Evolutionary conservation across 2,113 vertebrate species (phyloP).

Genomic region (Peromyscus polionotus): DNA sequence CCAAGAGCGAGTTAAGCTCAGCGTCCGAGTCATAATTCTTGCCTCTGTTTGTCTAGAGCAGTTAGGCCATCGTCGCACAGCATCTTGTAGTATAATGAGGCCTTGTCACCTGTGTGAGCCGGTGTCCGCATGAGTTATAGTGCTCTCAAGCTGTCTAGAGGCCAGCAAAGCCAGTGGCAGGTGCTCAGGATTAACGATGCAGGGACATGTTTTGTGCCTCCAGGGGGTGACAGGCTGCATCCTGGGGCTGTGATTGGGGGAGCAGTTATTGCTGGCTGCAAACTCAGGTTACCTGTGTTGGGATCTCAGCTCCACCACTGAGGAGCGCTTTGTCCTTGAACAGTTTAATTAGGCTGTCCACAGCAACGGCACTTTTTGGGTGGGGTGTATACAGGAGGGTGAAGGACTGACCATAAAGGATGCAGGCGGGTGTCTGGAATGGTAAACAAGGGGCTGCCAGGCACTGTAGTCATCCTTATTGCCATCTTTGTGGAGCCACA

Average conservation of each 20-base stretch:
- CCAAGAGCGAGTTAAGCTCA: neutral
- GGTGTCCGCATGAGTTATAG: neutral
- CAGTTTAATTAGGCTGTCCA: neutral
- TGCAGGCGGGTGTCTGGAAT: neutral
- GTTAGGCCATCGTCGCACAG: neutral
- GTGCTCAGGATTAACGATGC: conserved; percentile 38
- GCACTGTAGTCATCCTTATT: neutral
- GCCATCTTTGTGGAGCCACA: neutral
- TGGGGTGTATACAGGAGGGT: neutral
- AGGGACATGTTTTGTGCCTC: neutral
- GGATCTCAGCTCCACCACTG: accelerated
- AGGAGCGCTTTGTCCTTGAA: neutral
- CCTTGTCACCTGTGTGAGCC: conserved; percentile 37
- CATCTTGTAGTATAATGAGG: conserved; percentile 7
- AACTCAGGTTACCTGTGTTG: neutral
- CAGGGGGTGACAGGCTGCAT: accelerated
- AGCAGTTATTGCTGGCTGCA: neutral
- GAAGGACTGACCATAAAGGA: neutral
- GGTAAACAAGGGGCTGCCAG: too few species aligned
- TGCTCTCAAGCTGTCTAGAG: conserved; percentile 48
- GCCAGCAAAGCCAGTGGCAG: conserved; percentile 31
- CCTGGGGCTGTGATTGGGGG: neutral
- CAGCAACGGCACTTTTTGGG: neutral
- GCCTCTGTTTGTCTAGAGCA: neutral
- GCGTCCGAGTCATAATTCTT: neutral